Conservation (phyloP, 2,113 vertebrate species). For the Fregetta grallaria region DNA sequence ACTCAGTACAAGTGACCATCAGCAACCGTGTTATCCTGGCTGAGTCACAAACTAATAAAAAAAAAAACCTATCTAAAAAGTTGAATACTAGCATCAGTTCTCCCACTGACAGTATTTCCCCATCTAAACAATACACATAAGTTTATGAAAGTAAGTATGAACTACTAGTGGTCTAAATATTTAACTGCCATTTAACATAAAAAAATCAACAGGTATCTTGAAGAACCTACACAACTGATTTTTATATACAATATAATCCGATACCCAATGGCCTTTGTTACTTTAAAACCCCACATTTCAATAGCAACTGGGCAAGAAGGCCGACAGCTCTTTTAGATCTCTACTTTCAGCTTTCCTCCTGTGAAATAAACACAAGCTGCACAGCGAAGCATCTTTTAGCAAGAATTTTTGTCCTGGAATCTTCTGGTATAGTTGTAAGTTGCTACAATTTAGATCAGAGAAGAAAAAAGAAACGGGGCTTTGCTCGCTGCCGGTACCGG, state of each 20-base stretch:
- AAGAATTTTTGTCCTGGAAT: neutral
- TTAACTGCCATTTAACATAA: neutral
- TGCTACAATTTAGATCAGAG: neutral
- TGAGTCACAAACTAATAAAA: neutral
- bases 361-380: neutral
- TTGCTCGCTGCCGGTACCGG: neutral
- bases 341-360: neutral
- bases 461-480: neutral
- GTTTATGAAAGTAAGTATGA: neutral
- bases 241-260: neutral
- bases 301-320: neutral
- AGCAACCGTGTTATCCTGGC: neutral
- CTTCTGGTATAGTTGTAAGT: fast-evolving
- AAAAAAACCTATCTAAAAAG: neutral
- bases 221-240: neutral
- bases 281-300: neutral
- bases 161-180: neutral
- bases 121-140: neutral
- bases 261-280: fast-evolving
- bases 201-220: neutral
- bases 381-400: neutral
- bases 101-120: neutral
- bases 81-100: neutral
- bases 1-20: fast-evolving
- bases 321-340: neutral